Evolutionary conservation across 2,888 invertebrate species (phyloP).

Genomic region (Plagiodera versicolora): DNA sequence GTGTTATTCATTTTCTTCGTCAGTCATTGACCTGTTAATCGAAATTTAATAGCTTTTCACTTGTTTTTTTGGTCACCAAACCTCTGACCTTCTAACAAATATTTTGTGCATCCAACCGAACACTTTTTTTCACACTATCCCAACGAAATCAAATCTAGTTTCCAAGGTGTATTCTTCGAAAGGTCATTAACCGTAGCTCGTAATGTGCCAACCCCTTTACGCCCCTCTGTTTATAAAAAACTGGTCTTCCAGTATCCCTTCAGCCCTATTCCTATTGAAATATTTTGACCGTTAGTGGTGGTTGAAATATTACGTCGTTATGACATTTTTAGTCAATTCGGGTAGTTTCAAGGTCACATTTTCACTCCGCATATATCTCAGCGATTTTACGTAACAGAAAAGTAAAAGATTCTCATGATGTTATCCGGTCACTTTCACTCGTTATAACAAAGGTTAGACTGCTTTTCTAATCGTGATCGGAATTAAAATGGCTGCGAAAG

Average conservation of each 20-base stretch:
- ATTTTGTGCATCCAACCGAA: no score
- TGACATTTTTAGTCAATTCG: no score
- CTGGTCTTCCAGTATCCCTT: background rate
- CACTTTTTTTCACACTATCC: no score
- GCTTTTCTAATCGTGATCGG: background rate
- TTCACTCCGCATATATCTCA: background rate
- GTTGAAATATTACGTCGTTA: no score
- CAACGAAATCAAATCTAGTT: background rate
- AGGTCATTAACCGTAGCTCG: background rate
- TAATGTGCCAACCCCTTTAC: background rate
- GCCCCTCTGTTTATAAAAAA: background rate
- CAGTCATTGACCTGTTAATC: no score
- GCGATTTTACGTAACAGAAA: constrained; percentile 7
- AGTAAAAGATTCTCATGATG: constrained; percentile 3
- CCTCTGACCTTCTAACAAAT: no score
- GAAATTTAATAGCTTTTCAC: no score
- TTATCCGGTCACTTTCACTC: background rate
- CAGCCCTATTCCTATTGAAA: background rate
- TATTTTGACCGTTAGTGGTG: no score
- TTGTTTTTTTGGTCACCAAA: no score
- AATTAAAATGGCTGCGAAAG: no score
- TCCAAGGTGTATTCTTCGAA: background rate
- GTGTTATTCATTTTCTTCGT: no score
- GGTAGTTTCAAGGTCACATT: no score
- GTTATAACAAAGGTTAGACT: background rate